Base-by-base conservation (phyloP, 2,888 invertebrate genomes). In the Erebia ligea region DNA sequence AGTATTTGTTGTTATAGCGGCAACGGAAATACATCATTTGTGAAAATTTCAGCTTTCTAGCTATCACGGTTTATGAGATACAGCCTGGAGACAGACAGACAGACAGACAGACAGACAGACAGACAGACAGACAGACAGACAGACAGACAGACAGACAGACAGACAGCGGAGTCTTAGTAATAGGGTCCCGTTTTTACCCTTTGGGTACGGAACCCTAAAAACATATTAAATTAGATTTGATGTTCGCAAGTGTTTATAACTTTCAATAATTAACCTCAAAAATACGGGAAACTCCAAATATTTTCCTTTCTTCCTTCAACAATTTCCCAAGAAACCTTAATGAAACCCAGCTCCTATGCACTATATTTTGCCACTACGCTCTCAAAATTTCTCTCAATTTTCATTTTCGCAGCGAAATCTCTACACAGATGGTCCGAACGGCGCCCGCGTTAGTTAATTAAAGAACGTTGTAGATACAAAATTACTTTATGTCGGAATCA, bases 371-470 rank as follows among this genome's bases (percentile, higher is more conserved):
- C 61, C 21, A 62, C 54, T 59, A 62, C 48, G 54, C 65, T 67
- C 68, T 69, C 52, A 61, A 69, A 74, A 64, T 74, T 71, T 67
- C 69, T 56, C 61, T 40, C 65, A 58, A 71, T 73, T 73, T 74
- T 69, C 70, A 72, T 74, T 74, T 70, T 62, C 62, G 40, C 68
- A 63, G 69, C 59, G 48, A 74, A 70, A 69, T 70, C 67, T 67
- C 72, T 59, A 70, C 72, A 67, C 74, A 70, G 72, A 70, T 72
- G 74, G 72, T 68, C 67, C 64, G 45, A 56, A 72, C 59, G 62
- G 70, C 69, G 67, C 65, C 67, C 21, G 67, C 68, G 69, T 70
- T 69, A 72, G 67, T 74, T 74, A 74, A 74, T 74, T 74, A 74
- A 74, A 73, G 71, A 72, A 65, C 72, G 68, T 34, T 71, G 69